phyloP scores from a whole-genome alignment of 2,113 vertebrate species.

The Myrmecobius fasciatus region DNA sequence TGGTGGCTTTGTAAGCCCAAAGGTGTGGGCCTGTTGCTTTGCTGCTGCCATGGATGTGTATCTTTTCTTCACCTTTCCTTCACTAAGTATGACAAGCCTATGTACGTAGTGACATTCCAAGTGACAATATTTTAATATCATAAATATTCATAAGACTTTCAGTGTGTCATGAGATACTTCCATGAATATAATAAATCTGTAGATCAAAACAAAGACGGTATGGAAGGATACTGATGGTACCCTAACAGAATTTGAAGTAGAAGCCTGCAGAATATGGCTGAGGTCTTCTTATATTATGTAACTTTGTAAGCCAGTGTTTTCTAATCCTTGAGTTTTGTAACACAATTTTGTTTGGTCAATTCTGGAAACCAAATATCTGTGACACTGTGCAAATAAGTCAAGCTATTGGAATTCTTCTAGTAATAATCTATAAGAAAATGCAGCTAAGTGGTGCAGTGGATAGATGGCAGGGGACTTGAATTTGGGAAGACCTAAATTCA shows the following conservation, averaged over 20 bases:
- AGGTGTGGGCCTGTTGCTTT: neutral
- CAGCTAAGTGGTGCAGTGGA: neutral
- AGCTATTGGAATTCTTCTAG: neutral
- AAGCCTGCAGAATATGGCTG: slow-evolving; percentile 10
- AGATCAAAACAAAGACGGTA: neutral
- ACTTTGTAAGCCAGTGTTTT: neutral
- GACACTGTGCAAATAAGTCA: neutral
- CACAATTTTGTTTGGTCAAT: neutral
- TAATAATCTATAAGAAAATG: neutral
- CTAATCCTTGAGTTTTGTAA: neutral
- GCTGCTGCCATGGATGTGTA: neutral
- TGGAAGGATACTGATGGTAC: neutral
- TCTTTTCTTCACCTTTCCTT: neutral
- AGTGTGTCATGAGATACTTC: neutral
- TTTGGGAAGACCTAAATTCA: neutral
- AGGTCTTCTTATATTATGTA: neutral
- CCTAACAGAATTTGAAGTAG: neutral
- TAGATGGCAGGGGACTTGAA: neutral
- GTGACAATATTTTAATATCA: neutral
- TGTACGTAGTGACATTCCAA: neutral
- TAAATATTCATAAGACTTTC: neutral
- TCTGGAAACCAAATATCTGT: slow-evolving; percentile 4
- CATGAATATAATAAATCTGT: neutral
- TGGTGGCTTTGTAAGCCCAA: too few species aligned
- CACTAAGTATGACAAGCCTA: neutral